Conservation (phyloP, 2,113 vertebrate species). For the Oreamnos americanus region DNA sequence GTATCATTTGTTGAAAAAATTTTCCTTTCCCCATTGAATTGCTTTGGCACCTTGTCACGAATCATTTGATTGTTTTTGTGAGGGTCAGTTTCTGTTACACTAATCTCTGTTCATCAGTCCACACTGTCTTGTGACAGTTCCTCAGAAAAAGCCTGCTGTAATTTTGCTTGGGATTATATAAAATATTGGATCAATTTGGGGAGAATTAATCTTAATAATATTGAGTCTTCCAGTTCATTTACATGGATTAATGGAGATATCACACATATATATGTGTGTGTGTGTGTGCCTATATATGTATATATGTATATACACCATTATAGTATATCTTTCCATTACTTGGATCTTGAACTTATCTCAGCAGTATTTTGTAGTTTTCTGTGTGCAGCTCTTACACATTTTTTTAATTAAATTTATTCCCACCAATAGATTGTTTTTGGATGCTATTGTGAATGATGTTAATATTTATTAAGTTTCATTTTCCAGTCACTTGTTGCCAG, state of each 20-base stretch:
- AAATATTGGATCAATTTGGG: not conserved
- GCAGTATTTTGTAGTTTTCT: not conserved
- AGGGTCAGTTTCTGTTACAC: not conserved
- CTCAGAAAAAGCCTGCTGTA: not conserved
- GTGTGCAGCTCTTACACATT: not conserved
- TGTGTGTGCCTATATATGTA: not conserved
- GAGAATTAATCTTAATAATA: not conserved
- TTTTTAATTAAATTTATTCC: not conserved
- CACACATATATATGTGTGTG: not conserved
- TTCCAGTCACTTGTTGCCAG: not conserved
- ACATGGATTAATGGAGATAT: not conserved
- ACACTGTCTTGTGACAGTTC: not conserved
- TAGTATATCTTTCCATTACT: not conserved
- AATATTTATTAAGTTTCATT: not conserved
- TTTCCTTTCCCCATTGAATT: not conserved
- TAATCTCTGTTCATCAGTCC: not conserved
- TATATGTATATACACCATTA: not conserved
- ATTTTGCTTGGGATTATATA: not conserved
- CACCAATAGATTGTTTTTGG: not conserved
- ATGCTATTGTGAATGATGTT: not conserved
- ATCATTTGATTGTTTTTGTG: not conserved
- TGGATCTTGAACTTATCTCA: not conserved
- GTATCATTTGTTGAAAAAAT: not conserved
- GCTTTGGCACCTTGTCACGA: not conserved
- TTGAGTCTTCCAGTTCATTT: not conserved